Evolutionary conservation across 2,888 invertebrate genomes (phyloP), one percentile per base, ranked within the genome.

Genomic region (Polydrusus tereticollis): DNA sequence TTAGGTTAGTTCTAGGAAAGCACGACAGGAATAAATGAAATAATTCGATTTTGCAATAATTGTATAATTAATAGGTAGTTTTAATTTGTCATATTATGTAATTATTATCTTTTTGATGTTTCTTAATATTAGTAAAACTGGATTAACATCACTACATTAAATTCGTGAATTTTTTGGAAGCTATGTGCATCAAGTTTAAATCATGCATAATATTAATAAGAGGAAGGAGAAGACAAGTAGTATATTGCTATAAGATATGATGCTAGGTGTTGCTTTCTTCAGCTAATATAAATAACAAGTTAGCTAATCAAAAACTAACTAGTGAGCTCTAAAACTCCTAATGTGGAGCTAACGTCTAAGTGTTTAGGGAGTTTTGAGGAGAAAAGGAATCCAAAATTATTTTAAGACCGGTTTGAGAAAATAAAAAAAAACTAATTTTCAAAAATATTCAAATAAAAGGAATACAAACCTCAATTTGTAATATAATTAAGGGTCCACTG

Each of bases 401-500:
- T 55, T 29, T 55, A n/a, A 47, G 21, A 47, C 18, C 52, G 26
- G 36, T 6, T 36, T 41, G 2, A 43, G 0, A 4, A 4, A 16
- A 18, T 12, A 21, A 12, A 2, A 1, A 47, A 21, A 21, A 47
- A 21, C 2, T 21, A 47, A 1, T 21, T 50, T 26, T 23, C 8
- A 12, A 23, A 47, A 47, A 43, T 38, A 23, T 45, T 7, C 26
- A 26, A 38, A 6, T 41, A 14, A 65, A n/a, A 21, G 43, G 20
- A 5, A 10, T 68, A 59, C 68, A 59, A 68, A 68, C 68, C 68
- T 50, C 12, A 29, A 33, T 21, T 64, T 4, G 6, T 21, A 26
- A 68, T 38, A 38, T 23, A 12, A 47, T 33, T n/a, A 29, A 59
- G 18, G 45, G 57, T 23, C 60, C 68, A 38, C 60, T 68, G 68